Conservation (phyloP, 2,797 vertebrate species). For the Arrhamphus sclerolepis region DNA sequence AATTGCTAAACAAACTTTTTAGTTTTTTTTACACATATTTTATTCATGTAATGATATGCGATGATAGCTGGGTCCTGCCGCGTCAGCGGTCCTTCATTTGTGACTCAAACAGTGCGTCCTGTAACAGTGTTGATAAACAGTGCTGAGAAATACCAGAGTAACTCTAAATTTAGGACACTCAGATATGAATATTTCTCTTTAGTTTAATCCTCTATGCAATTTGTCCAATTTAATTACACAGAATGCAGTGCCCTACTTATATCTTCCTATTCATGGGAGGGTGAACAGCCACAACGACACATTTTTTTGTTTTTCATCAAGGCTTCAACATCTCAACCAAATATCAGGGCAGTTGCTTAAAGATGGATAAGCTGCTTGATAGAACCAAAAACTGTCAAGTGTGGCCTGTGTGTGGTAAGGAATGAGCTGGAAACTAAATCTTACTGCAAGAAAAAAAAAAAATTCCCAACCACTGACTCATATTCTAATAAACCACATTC, state of each 20-base stretch:
- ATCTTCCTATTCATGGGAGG: slow-evolving; percentile 22
- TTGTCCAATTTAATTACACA: slow-evolving; percentile 54
- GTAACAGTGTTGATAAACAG: slow-evolving; percentile 58
- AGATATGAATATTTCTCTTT: slow-evolving; percentile 42
- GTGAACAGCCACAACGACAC: slow-evolving; percentile 30
- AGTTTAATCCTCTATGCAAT: slow-evolving; percentile 41
- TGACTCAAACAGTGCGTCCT: slow-evolving; percentile 53
- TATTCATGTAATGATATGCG: slow-evolving; percentile 78
- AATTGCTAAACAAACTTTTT: slow-evolving; percentile 71
- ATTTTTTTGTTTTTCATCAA: slow-evolving; percentile 49
- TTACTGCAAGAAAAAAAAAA: slow-evolving; percentile 50
- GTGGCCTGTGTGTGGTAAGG: slow-evolving; percentile 57
- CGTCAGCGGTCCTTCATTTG: slow-evolving; percentile 61
- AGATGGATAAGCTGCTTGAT: slow-evolving; percentile 45
- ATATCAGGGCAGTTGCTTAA: slow-evolving; percentile 47
- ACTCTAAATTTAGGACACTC: slow-evolving; percentile 46
- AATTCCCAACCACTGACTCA: slow-evolving; percentile 62
- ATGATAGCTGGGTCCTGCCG: slow-evolving; percentile 47
- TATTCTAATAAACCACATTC: slow-evolving; percentile 70
- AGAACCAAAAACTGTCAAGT: slow-evolving; percentile 55
- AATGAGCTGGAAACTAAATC: slow-evolving; percentile 58
- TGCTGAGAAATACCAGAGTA: slow-evolving; percentile 40
- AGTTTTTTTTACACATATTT: slow-evolving; percentile 70
- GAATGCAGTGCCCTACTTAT: slow-evolving; percentile 39
- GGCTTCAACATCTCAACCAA: slow-evolving; percentile 52